phyloP scores from a whole-genome alignment of 2,888 invertebrate species.

The Hirtodrosophila trivittata region DNA sequence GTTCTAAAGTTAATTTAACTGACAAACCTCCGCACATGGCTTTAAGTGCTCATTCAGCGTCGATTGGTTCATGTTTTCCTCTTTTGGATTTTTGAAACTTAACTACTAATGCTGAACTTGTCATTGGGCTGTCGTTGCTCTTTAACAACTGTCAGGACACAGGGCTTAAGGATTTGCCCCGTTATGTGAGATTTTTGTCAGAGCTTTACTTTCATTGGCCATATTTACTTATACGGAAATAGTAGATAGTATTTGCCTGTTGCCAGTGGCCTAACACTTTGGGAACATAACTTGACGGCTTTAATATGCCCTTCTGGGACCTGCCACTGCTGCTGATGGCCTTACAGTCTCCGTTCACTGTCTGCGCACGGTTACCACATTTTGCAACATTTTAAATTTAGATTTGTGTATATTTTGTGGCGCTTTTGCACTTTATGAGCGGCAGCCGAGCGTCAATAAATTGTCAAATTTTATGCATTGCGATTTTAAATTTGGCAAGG shows the following conservation, averaged over 20 bases:
- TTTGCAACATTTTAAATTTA: conserved; percentile 66
- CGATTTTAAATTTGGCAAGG: conserved; percentile 50
- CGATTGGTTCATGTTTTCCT: conserved; percentile 19
- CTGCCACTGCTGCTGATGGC: conserved; percentile 2
- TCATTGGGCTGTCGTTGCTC: background rate
- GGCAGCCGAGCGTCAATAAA: conserved; percentile 76
- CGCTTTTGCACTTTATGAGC: conserved; percentile 49
- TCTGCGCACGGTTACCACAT: conserved; percentile 43
- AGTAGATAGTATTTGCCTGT: conserved; percentile 20
- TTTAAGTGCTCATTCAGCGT: conserved; percentile 32
- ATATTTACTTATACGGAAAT: conserved; percentile 14
- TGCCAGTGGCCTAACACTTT: conserved; percentile 28
- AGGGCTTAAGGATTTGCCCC: no score
- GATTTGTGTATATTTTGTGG: conserved; percentile 49
- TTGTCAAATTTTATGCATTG: conserved; percentile 79
- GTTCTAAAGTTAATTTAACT: conserved; percentile 22
- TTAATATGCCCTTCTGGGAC: conserved; percentile 47
- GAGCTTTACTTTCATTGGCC: background rate
- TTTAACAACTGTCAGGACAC: no score
- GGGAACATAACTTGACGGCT: conserved; percentile 49
- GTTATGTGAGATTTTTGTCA: no score
- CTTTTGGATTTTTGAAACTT: background rate
- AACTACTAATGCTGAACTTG: background rate
- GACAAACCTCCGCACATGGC: conserved; percentile 40
- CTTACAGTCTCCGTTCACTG: conserved; percentile 2